Conservation (phyloP, 2,888 invertebrate species). For the Platerodrilus igneus region DNA sequence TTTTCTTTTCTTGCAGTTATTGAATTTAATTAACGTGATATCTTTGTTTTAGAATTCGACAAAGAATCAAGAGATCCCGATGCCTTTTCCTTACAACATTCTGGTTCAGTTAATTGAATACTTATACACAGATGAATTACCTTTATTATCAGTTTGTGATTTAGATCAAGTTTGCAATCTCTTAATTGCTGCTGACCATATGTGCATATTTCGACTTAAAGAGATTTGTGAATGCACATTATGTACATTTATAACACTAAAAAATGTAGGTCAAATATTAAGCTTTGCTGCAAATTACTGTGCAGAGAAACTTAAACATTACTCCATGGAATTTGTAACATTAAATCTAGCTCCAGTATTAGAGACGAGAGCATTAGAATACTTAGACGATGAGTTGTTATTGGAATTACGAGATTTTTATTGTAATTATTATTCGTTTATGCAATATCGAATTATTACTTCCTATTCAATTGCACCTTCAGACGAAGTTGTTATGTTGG, state of each 20-base stretch:
- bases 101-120: slow-evolving; percentile 68
- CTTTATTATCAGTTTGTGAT: slow-evolving; percentile 56
- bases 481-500: slow-evolving; percentile 54
- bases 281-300: slow-evolving; percentile 74
- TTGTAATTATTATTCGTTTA: slow-evolving; percentile 54
- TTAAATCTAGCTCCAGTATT: slow-evolving; percentile 69
- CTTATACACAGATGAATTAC: slow-evolving; percentile 67
- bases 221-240: slow-evolving; percentile 69
- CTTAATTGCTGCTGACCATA: slow-evolving; percentile 74
- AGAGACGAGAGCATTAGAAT: slow-evolving; percentile 63
- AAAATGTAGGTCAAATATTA: slow-evolving; percentile 71
- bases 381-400: slow-evolving; percentile 57
- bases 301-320: slow-evolving; percentile 64
- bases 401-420: slow-evolving; percentile 66
- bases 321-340: slow-evolving; percentile 73
- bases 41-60: slow-evolving; percentile 12
- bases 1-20: slow-evolving; percentile 1
- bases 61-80: slow-evolving; percentile 47
- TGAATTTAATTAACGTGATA: too few relatives aligned
- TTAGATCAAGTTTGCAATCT: slow-evolving; percentile 68
- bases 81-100: slow-evolving; percentile 59
- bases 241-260: slow-evolving; percentile 62
- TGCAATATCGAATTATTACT: slow-evolving; percentile 63
- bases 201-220: slow-evolving; percentile 66
- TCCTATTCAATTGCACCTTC: slow-evolving; percentile 60